phyloP scores from a whole-genome alignment of 2,888 invertebrate species.

The Stomorhina lunata region DNA sequence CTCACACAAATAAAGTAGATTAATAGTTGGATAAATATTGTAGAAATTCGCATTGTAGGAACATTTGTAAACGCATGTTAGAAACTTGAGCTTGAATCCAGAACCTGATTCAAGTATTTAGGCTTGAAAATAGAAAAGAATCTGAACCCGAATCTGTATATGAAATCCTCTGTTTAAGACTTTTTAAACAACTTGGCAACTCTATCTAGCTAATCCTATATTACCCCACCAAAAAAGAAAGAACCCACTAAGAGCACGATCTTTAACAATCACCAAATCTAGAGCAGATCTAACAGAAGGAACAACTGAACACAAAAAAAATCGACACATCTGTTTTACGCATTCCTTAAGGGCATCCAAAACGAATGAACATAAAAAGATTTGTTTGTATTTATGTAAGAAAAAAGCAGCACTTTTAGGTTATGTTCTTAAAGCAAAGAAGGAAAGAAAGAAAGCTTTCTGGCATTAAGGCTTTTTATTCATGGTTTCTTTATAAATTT shows the following conservation, averaged over 20 bases:
- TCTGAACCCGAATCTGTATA: too few relatives aligned
- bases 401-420: slow-evolving; percentile 27
- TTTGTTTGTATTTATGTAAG: slow-evolving; percentile 46
- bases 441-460: slow-evolving; percentile 24
- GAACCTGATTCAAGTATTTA: too few relatives aligned
- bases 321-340: slow-evolving; percentile 60
- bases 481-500: slow-evolving; percentile 19
- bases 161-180: not conserved
- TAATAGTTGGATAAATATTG: too few relatives aligned
- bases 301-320: slow-evolving; percentile 2
- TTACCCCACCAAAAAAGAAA: not conserved
- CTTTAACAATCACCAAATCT: slow-evolving; percentile 43
- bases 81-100: too few relatives aligned
- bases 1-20: too few relatives aligned
- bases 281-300: slow-evolving; percentile 58
- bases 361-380: slow-evolving; percentile 44
- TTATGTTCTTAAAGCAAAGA: slow-evolving; percentile 2
- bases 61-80: too few relatives aligned
- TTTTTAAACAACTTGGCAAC: slow-evolving; percentile 5
- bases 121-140: too few relatives aligned
- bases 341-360: slow-evolving; percentile 60
- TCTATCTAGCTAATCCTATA: not conserved
- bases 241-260: slow-evolving; percentile 19
- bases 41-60: too few relatives aligned
- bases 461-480: not conserved